A percentile compares a stretch with the other conserved stretches of the same genome.
Conservation (phyloP, 1,140 invertebrate species). For the Sycobia sp. region DNA sequence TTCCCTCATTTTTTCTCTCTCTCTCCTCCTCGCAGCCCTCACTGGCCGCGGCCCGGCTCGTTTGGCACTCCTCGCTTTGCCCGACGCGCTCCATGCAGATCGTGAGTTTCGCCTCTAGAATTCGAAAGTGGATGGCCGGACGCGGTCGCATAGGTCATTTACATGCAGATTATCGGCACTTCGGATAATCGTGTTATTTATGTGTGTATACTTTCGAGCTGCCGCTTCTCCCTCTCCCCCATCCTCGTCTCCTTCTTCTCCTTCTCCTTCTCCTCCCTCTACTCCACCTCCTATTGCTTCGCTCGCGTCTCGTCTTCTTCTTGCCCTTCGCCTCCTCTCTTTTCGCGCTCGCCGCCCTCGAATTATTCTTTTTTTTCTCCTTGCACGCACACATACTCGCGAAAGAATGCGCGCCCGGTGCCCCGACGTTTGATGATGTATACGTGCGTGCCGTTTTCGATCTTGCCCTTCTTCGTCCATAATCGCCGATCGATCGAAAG, state of each 20-base stretch:
- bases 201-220: constrained; percentile 16
- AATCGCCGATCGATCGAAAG: not conserved
- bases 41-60: not conserved
- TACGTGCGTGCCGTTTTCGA: too few relatives aligned
- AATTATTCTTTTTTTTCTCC: not conserved
- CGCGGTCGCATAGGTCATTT: constrained; percentile 35
- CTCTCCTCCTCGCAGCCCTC: not conserved
- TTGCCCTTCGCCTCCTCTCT: too few relatives aligned
- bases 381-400: too few relatives aligned
- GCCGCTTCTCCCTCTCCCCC: not conserved
- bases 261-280: not conserved
- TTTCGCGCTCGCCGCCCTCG: not conserved
- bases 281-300: not conserved
- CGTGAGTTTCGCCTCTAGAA: constrained; percentile 13
- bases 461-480: too few relatives aligned
- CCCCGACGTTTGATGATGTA: too few relatives aligned
- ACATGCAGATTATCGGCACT: constrained; percentile 42
- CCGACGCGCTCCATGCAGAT: constrained; percentile 14
- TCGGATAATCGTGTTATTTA: constrained; percentile 34
- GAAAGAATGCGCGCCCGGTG: constrained; percentile 10
- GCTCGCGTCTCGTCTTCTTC: not conserved
- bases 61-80: constrained; percentile 17
- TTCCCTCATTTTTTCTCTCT: not conserved
- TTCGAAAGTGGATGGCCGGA: constrained; percentile 1
- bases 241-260: not conserved